Conservation (phyloP, 2,888 invertebrate species). For the Oxyteleia sp. region DNA sequence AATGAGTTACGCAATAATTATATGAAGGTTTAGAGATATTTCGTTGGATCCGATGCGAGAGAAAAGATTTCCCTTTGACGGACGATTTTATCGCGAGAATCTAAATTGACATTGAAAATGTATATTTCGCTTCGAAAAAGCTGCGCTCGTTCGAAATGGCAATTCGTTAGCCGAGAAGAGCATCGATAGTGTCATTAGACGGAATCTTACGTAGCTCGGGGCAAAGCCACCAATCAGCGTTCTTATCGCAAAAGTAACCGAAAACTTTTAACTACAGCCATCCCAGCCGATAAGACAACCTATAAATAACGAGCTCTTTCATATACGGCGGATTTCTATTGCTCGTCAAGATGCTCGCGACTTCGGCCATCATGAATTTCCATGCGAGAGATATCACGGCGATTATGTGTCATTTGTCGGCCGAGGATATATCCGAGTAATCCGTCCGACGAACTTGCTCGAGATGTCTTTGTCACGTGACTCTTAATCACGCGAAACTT, state of each 20-base stretch:
- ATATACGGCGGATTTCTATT: constrained; percentile 74
- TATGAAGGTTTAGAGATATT: no score
- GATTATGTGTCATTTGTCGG: constrained; percentile 62
- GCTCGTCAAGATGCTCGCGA: constrained; percentile 72
- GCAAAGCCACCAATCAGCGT: constrained; percentile 67
- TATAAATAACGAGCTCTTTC: constrained; percentile 74
- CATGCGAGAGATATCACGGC: constrained; percentile 64
- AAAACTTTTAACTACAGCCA: constrained; percentile 75
- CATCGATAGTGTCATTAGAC: constrained; percentile 70
- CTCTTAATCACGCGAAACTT: constrained; percentile 28
- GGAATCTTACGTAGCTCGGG: constrained; percentile 53
- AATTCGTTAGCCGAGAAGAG: constrained; percentile 59
- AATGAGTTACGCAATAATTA: no score
- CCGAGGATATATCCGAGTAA: constrained; percentile 47
- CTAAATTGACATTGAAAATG: constrained; percentile 51
- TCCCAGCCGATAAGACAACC: constrained; percentile 72
- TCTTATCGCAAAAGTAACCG: constrained; percentile 75
- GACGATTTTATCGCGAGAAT: no score
- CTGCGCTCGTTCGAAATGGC: constrained; percentile 47
- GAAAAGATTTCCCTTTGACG: no score
- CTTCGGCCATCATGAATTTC: constrained; percentile 71
- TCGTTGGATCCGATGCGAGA: no score
- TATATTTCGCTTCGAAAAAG: constrained; percentile 24
- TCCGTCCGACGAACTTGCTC: constrained; percentile 33
- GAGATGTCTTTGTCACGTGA: constrained; percentile 27